Evolutionary conservation across 2,888 invertebrate genomes (phyloP), one percentile per base, ranked within the genome.

Genomic region (Syrista parreyssii): DNA sequence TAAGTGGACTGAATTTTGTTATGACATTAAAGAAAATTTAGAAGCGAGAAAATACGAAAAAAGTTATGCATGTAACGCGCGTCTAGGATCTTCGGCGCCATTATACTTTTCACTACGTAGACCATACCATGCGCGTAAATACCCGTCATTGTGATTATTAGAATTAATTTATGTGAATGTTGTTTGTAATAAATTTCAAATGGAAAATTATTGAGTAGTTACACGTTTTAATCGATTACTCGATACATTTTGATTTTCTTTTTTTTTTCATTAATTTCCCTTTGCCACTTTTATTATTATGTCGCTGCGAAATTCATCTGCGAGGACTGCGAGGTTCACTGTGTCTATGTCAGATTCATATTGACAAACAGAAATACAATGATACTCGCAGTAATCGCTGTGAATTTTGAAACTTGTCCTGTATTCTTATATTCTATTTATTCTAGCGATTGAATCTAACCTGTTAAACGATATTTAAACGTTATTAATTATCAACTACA

Each of bases 141-240:
- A 71, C 71, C 31, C 75, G 81, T 81, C 81, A 83, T 83, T 84
- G 84, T 86, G 85, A 86, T 82, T 85, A 84, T 76, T 82, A 83
- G 81, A 78, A 78, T 72, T 81, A 82, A 87, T 82, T 85, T 83
- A 85, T 85, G 84, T 82, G 80, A 82, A 86, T 81, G 76, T 81
- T 86, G 84, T 87, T 86, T 87, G 82, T 86, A 87, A 86, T 87
- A 86, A 87, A 87, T 79, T 85, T 77, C 73, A 79, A 55, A 77
- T 68, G 75, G 83, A 86, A 85, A 69, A 68, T 68, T 55, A 40
- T 6, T 15, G 15, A 40, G 40, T 6, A 40, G 6, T 6, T 15
- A 15, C 15, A 15, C 15, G 40, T 40, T 40, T 40, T 4, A 0
- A 15, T 15, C 4, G 0, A 0, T 6, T 15, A 0, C 40, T 40